Conservation (phyloP, 2,888 invertebrate genomes). For the Camptogramma bilineatum region DNA sequence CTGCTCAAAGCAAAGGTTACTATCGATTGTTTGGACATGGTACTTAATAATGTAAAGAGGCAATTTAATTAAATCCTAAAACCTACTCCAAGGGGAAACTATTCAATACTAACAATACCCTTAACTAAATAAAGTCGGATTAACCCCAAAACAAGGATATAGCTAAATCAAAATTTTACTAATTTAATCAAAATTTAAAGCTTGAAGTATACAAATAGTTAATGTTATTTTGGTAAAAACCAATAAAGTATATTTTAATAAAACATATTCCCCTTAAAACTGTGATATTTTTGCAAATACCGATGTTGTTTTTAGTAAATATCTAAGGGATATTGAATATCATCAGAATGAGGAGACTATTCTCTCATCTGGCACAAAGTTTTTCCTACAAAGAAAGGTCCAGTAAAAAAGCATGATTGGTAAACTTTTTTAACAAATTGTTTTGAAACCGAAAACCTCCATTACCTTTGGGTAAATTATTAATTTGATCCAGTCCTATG, state of each 20-base stretch:
- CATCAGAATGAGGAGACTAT: not conserved
- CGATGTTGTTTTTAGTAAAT: not conserved
- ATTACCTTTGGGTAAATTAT: too few relatives aligned
- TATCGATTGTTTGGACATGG: not conserved
- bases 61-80: conserved; percentile 2
- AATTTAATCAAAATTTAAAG: not conserved
- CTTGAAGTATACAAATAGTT: not conserved
- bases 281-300: not conserved
- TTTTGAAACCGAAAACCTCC: too few relatives aligned
- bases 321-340: not conserved
- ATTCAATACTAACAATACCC: not conserved
- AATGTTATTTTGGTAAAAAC: not conserved
- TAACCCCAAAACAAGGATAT: not conserved
- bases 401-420: not conserved
- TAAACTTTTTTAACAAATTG: too few relatives aligned
- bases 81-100: not conserved
- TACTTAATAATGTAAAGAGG: not conserved
- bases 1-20: not conserved
- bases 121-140: conserved; percentile 8
- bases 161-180: conserved; percentile 1
- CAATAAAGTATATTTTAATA: not conserved
- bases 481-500: too few relatives aligned
- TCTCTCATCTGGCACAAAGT: not conserved
- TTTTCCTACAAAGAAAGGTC: not conserved
- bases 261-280: not conserved